phyloP scores from a whole-genome alignment of 2,113 vertebrate species.

The Colinus virginianus region DNA sequence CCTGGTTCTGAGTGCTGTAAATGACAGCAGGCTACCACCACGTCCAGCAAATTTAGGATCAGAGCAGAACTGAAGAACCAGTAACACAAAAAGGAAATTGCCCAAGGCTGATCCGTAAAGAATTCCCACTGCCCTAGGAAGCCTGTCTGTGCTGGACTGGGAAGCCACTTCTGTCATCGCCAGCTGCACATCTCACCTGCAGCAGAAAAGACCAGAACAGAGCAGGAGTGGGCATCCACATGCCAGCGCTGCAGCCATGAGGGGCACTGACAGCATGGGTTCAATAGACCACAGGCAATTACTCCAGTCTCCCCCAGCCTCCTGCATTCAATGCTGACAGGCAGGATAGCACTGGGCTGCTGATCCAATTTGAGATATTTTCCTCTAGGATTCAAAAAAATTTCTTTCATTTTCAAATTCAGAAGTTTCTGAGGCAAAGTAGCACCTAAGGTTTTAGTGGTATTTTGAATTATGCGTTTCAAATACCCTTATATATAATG shows the following conservation, averaged over 20 bases:
- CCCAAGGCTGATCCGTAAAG: not conserved
- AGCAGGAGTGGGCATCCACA: fast-evolving
- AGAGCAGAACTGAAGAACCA: not conserved
- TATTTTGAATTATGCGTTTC: not conserved
- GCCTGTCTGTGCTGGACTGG: not conserved
- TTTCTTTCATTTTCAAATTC: not conserved
- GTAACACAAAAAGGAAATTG: not conserved
- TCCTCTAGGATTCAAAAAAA: not conserved
- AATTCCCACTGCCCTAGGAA: not conserved
- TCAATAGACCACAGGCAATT: not conserved
- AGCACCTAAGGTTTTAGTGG: not conserved
- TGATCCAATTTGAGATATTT: not conserved
- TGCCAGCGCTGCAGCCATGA: fast-evolving
- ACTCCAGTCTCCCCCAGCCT: not conserved
- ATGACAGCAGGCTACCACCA: not conserved
- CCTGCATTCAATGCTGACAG: fast-evolving
- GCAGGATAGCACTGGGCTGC: not conserved
- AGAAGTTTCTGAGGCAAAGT: not conserved
- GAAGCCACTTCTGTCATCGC: not conserved
- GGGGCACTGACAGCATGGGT: not conserved
- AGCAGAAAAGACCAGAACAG: not conserved
- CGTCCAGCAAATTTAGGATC: not conserved
- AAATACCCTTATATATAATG: not conserved
- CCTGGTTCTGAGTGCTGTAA: not conserved
- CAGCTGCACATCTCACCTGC: not conserved